A percentile compares a stretch with the other conserved stretches of the same genome.
Evolutionary conservation across 2,797 vertebrate genomes (phyloP).

Genomic region (Hyperoplus immaculatus): DNA sequence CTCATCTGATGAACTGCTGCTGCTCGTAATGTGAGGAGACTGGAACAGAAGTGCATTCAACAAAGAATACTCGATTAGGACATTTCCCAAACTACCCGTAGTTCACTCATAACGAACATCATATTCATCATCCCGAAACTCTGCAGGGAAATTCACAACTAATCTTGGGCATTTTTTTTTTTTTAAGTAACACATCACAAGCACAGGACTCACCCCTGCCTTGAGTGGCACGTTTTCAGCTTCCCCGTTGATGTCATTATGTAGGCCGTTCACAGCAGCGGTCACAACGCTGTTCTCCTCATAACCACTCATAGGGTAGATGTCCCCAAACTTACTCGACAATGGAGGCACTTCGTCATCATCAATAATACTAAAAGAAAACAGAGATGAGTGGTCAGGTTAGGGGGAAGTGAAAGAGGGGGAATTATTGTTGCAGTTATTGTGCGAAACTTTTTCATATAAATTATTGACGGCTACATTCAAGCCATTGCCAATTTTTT

Average conservation of each 20-base stretch:
- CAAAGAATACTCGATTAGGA: slow-evolving; percentile 20
- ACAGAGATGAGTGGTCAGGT: slow-evolving; percentile 19
- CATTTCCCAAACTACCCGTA: slow-evolving; percentile 38
- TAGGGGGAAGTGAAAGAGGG: not conserved
- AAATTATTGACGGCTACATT: no score
- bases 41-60: slow-evolving; percentile 27
- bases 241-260: slow-evolving; percentile 89
- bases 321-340: slow-evolving; percentile 92
- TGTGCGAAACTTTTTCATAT: no score
- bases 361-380: slow-evolving; percentile 89
- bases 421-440: not conserved
- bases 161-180: slow-evolving; percentile 33
- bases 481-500: no score
- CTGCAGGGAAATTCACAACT: slow-evolving; percentile 49
- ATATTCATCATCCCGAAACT: slow-evolving; percentile 53
- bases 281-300: slow-evolving; percentile 87
- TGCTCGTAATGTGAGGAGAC: slow-evolving; percentile 81
- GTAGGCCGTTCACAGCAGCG: slow-evolving; percentile 90
- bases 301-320: slow-evolving; percentile 92
- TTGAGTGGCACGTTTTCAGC: slow-evolving; percentile 89
- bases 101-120: slow-evolving; percentile 29
- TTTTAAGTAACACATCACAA: not conserved
- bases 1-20: slow-evolving; percentile 96
- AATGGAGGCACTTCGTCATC: slow-evolving; percentile 93
- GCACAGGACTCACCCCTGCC: slow-evolving; percentile 84